phyloP scores from a whole-genome alignment of 2,797 vertebrate genomes.

The Protonibea diacanthus region DNA sequence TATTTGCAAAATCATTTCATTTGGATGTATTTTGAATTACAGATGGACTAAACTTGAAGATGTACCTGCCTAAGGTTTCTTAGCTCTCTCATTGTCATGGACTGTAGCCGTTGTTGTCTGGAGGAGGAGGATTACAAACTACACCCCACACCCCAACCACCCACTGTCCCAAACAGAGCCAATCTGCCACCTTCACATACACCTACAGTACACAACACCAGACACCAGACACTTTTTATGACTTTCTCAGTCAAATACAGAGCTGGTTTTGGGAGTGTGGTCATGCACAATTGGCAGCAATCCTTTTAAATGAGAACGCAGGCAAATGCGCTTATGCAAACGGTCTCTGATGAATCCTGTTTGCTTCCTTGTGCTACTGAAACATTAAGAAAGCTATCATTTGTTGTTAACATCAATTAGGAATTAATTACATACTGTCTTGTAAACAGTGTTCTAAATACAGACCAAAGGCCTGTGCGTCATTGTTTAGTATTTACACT shows the following conservation, averaged over 20 bases:
- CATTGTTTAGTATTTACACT: conserved; percentile 72
- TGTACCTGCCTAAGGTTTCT: conserved; percentile 36
- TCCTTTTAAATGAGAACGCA: conserved; percentile 43
- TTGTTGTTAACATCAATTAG: conserved; percentile 62
- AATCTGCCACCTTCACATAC: conserved; percentile 38
- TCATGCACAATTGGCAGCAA: conserved; percentile 29
- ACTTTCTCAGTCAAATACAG: conserved; percentile 62
- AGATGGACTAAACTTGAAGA: conserved; percentile 41
- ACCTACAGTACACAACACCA: conserved; percentile 21
- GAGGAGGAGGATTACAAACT: conserved; percentile 26
- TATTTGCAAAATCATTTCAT: conserved; percentile 63
- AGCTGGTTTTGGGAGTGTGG: conserved; percentile 20
- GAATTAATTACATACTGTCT: conserved; percentile 55
- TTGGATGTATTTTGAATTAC: conserved; percentile 67
- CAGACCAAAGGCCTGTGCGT: conserved; percentile 50
- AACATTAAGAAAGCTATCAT: conserved; percentile 50
- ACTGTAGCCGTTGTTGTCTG: conserved; percentile 20
- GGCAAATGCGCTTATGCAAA: conserved; percentile 71
- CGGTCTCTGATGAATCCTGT: conserved; percentile 38
- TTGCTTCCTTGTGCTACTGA: conserved; percentile 32
- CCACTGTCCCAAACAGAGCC: conserved; percentile 30
- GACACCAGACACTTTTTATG: conserved; percentile 27
- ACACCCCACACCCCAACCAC: conserved; percentile 20
- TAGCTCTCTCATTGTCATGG: conserved; percentile 32
- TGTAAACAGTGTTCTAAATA: conserved; percentile 60